Base-by-base conservation (phyloP, 2,888 invertebrate species). In the Caenorhabditis sulstoni region DNA sequence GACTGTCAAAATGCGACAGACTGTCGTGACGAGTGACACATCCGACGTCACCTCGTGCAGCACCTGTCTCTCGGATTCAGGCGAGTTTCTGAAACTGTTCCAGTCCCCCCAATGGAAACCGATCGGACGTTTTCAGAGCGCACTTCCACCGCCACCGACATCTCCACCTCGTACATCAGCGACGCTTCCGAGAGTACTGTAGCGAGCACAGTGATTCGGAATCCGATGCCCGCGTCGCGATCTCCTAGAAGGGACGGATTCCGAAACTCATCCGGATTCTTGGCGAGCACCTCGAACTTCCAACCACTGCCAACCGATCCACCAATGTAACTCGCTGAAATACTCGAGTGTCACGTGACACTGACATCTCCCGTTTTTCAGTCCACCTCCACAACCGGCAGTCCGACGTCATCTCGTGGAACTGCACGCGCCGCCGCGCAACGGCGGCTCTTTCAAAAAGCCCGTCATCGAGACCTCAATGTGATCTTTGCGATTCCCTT, bases 61-160 rank as follows among this genome's bases (percentile, higher is more conserved):
- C 20, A 79, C 79, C 1, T 78, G 78, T 37, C 64, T 79, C 0
- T 66, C 81, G 14, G 81, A 81, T 18, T 83, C 83, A 0, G 58
- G 58, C 57, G 35, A 12, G 41, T 44, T 9, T 66, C 49, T n/a
- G n/a, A n/a, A n/a, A n/a, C n/a, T n/a, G n/a, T n/a, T n/a, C n/a
- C n/a, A n/a, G n/a, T n/a, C n/a, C n/a, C n/a, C n/a, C n/a, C n/a
- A n/a, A n/a, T n/a, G n/a, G n/a, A n/a, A n/a, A n/a, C n/a, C n/a
- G n/a, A n/a, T n/a, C n/a, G n/a, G n/a, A n/a, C n/a, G n/a, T n/a
- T n/a, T 68, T 2, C 52, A 62, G 79, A 80, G 23, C 20, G 80
- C 4, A 71, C 80, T 7, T 80, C 80, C 5, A 80, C 76, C 1
- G 79, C 74, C 14, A 80, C 80, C n/a, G 80, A 80, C 53, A 58